Percentiles rank a stretch among this genome's conserved stretches.
Evolutionary conservation across 2,888 invertebrate species (phyloP).

Genomic region (Sacculina carcini): DNA sequence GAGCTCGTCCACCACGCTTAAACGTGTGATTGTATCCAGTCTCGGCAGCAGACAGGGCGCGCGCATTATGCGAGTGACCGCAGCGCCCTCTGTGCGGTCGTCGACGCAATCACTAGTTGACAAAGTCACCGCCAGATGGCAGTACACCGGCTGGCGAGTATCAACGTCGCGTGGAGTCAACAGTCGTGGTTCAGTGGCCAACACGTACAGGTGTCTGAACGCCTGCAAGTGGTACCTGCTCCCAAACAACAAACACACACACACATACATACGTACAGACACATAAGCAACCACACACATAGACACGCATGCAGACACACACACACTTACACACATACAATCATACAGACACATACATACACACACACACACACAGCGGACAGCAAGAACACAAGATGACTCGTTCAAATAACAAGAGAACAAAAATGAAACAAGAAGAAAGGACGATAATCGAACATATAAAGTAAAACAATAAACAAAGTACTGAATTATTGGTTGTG

Average conservation of each 20-base stretch:
- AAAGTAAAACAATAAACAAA: too few species aligned
- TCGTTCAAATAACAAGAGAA: too few species aligned
- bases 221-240: conserved; percentile 84
- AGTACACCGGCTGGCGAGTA: conserved; percentile 52
- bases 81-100: background rate
- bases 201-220: conserved; percentile 76
- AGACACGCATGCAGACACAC: background rate
- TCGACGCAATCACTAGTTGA: background rate
- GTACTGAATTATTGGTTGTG: too few species aligned
- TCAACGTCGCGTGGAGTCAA: conserved; percentile 62
- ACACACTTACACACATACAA: background rate
- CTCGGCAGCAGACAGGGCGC: conserved; percentile 72
- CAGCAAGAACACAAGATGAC: too few species aligned
- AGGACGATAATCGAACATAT: too few species aligned
- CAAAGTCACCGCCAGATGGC: conserved; percentile 34
- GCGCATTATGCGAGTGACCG: conserved; percentile 25
- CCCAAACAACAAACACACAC: background rate
- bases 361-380: too few species aligned
- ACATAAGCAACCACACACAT: background rate
- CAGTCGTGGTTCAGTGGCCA: conserved; percentile 72
- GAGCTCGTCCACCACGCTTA: conserved; percentile 46
- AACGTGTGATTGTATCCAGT: conserved; percentile 31
- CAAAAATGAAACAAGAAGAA: too few species aligned
- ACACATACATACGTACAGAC: background rate
- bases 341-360: background rate